Percentiles rank a stretch among this genome's conserved stretches.
phyloP scores from a whole-genome alignment of 2,888 invertebrate genomes.

The Chrysolina oricalcia region DNA sequence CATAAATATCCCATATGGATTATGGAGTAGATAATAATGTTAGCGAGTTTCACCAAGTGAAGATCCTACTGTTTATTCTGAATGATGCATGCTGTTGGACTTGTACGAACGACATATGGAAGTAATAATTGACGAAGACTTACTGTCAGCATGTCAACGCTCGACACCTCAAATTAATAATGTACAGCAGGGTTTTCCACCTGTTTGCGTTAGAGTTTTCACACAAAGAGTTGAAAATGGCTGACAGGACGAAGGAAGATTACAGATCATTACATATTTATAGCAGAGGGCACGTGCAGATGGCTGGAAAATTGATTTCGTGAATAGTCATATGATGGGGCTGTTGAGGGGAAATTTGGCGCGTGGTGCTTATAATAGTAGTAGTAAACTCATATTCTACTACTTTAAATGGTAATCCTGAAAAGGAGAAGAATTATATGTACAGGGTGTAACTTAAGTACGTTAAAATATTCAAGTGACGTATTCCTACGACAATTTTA shows the following conservation, averaged over 20 bases:
- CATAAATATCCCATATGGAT: not conserved
- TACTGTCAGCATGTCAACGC: conserved; percentile 54
- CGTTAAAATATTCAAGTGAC: too few relatives aligned
- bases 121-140: conserved; percentile 60
- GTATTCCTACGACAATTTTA: too few relatives aligned
- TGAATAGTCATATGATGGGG: conserved; percentile 9
- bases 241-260: conserved; percentile 38
- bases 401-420: too few relatives aligned
- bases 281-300: conserved; percentile 24
- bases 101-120: conserved; percentile 49
- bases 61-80: conserved; percentile 2
- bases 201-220: conserved; percentile 45
- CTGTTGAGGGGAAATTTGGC: not conserved
- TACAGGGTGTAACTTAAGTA: too few relatives aligned
- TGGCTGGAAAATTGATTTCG: not conserved
- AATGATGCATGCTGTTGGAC: conserved; percentile 54
- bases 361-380: too few relatives aligned
- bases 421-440: too few relatives aligned
- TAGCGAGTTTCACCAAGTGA: not conserved
- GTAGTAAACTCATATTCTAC: too few relatives aligned
- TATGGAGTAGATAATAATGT: not conserved
- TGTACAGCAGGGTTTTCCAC: conserved; percentile 46
- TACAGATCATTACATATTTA: conserved; percentile 44
- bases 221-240: conserved; percentile 44
- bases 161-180: conserved; percentile 51